Evolutionary conservation across 1,140 invertebrate species (phyloP).

Genomic region (Chlorops oryzae): DNA sequence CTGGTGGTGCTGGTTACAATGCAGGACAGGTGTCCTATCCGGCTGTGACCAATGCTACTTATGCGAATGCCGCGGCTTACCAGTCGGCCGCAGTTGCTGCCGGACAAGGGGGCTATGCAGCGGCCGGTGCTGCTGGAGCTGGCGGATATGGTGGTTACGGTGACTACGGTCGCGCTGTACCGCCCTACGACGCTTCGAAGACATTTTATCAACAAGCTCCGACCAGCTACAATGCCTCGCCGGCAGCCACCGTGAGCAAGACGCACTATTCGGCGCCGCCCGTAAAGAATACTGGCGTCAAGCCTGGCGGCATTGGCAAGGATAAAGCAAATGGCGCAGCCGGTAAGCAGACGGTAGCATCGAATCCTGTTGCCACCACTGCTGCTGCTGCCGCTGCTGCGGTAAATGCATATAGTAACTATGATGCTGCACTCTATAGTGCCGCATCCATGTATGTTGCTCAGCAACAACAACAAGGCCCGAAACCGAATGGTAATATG

Average conservation of each 20-base stretch:
- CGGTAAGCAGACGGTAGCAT: slow-evolving; percentile 23
- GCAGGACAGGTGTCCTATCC: slow-evolving; percentile 40
- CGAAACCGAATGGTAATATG: slow-evolving; percentile 23
- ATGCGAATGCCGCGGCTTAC: slow-evolving; percentile 43
- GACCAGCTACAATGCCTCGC: slow-evolving; percentile 49
- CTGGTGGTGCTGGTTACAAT: slow-evolving; percentile 21
- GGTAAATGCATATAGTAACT: slow-evolving; percentile 65
- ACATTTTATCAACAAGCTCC: slow-evolving; percentile 63
- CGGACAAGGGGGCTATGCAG: slow-evolving; percentile 35
- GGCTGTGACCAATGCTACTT: slow-evolving; percentile 43
- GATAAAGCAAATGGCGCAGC: slow-evolving; percentile 34
- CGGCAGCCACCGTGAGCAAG: slow-evolving; percentile 50
- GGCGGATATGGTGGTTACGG: slow-evolving; percentile 58
- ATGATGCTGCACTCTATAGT: slow-evolving; percentile 89
- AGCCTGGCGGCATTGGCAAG: slow-evolving; percentile 39
- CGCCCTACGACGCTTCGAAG: slow-evolving; percentile 60
- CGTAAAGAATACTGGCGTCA: slow-evolving; percentile 38
- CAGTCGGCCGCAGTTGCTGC: slow-evolving; percentile 40
- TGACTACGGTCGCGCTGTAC: slow-evolving; percentile 58
- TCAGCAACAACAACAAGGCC: slow-evolving; percentile 59
- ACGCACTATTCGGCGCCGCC: slow-evolving; percentile 51
- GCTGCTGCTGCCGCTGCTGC: slow-evolving; percentile 46
- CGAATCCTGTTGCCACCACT: slow-evolving; percentile 13
- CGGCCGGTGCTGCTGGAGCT: slow-evolving; percentile 52
- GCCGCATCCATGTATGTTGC: slow-evolving; percentile 88